Conservation (phyloP, 2,797 vertebrate genomes). For the Ctenopoma kingsleyae region DNA sequence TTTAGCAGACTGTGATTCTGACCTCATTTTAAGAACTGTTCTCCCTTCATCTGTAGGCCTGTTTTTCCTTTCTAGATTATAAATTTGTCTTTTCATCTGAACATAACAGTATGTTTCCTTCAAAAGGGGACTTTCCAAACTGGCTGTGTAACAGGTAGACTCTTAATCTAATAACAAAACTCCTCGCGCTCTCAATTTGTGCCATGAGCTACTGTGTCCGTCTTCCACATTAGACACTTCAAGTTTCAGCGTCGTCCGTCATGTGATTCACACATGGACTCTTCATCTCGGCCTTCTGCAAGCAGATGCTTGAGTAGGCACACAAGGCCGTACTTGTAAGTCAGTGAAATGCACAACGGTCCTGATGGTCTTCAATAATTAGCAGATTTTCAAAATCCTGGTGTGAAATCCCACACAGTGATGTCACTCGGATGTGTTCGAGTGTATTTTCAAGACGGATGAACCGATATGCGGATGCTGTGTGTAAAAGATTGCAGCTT, state of each 20-base stretch:
- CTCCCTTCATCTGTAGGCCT: not conserved
- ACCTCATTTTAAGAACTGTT: not conserved
- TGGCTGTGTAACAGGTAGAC: not conserved
- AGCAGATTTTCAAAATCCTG: not conserved
- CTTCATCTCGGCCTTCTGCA: not conserved
- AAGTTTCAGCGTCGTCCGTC: constrained; percentile 45
- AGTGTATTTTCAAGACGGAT: too few species aligned
- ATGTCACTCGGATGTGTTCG: too few species aligned
- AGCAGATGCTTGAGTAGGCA: not conserved
- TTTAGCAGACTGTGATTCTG: not conserved
- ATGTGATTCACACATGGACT: constrained; percentile 60
- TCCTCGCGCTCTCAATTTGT: constrained; percentile 56
- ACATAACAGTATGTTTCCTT: not conserved
- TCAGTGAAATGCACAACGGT: too few species aligned
- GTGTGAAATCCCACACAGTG: not conserved
- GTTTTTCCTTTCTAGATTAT: not conserved
- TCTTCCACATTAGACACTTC: constrained; percentile 8
- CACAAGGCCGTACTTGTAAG: too few species aligned
- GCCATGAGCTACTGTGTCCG: not conserved
- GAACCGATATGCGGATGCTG: not conserved
- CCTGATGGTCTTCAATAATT: rapidly evolving
- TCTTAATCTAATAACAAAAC: constrained; percentile 57
- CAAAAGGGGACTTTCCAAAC: constrained; percentile 23
- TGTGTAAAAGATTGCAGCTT: not conserved
- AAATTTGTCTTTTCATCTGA: not conserved